A percentile compares a stretch with the other conserved stretches of the same genome.
Conservation (phyloP, 2,113 vertebrate species). For the Podarcis muralis region DNA sequence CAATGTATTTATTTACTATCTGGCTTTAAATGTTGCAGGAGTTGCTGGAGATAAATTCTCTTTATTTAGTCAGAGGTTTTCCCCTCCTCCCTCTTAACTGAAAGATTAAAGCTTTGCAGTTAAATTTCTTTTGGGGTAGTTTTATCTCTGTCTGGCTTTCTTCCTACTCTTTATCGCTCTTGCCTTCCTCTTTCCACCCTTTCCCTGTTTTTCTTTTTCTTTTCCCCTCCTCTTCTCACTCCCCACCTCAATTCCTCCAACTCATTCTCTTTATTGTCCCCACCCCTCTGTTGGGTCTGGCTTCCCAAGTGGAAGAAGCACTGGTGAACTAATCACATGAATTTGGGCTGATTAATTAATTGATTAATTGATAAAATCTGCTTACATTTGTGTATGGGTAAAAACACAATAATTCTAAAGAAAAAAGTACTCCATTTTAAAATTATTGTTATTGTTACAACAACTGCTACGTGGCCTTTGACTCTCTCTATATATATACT, state of each 20-base stretch:
- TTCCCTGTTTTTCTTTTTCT: conserved; percentile 30
- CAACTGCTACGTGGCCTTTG: too few relatives aligned
- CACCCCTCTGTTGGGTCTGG: too few relatives aligned
- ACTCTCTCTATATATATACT: too few relatives aligned
- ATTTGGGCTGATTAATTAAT: background rate
- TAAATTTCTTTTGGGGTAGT: conserved; percentile 34
- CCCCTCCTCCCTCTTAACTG: conserved; percentile 42
- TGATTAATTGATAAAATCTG: background rate
- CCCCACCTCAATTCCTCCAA: background rate
- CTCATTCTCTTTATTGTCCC: background rate
- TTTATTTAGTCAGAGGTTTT: conserved; percentile 19
- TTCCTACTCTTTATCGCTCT: background rate
- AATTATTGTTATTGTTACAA: too few relatives aligned
- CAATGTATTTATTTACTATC: conserved; percentile 21
- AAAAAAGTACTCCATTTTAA: too few relatives aligned
- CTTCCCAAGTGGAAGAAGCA: too few relatives aligned
- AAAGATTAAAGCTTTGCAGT: conserved; percentile 43
- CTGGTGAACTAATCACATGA: background rate
- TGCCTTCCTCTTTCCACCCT: conserved; percentile 11
- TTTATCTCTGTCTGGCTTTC: conserved; percentile 38
- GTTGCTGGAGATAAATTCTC: conserved; percentile 36
- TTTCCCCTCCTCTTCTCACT: background rate
- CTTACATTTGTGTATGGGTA: background rate
- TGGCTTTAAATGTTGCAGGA: conserved; percentile 4
- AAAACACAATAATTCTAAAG: too few relatives aligned